A percentile compares a stretch with the other conserved stretches of the same genome.
phyloP scores from a whole-genome alignment of 2,113 vertebrate genomes.

The Xenus cinereus region DNA sequence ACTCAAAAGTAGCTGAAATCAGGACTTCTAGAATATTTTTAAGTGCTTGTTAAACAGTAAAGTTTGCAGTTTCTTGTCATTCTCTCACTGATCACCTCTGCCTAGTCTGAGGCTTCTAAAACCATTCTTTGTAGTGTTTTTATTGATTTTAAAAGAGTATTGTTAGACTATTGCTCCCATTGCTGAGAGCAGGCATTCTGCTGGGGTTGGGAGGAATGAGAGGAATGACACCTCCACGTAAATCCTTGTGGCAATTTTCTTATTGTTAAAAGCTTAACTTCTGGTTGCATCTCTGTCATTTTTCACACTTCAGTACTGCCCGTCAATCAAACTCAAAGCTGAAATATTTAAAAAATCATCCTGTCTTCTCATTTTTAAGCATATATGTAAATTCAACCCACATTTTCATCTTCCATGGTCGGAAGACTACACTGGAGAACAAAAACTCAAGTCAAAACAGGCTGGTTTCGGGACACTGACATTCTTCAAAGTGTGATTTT shows the following conservation, averaged over 20 bases:
- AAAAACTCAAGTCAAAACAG: neutral
- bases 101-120: neutral
- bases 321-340: neutral
- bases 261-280: constrained; percentile 36
- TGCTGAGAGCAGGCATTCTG: neutral
- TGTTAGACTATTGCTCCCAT: neutral
- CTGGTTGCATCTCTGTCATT: constrained; percentile 26
- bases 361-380: neutral
- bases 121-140: neutral
- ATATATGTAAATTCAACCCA: neutral
- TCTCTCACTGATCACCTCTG: neutral
- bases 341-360: neutral
- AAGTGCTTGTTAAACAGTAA: neutral
- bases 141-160: neutral
- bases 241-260: neutral
- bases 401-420: neutral
- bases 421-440: neutral
- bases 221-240: constrained; percentile 2
- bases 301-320: neutral
- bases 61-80: neutral
- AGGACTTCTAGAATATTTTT: neutral
- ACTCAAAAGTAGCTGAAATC: neutral
- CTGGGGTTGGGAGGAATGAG: neutral
- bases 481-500: neutral
- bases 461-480: neutral